Evolutionary conservation across 2,888 invertebrate genomes (phyloP), one percentile per base, ranked within the genome.

Genomic region (Ophraella communa): DNA sequence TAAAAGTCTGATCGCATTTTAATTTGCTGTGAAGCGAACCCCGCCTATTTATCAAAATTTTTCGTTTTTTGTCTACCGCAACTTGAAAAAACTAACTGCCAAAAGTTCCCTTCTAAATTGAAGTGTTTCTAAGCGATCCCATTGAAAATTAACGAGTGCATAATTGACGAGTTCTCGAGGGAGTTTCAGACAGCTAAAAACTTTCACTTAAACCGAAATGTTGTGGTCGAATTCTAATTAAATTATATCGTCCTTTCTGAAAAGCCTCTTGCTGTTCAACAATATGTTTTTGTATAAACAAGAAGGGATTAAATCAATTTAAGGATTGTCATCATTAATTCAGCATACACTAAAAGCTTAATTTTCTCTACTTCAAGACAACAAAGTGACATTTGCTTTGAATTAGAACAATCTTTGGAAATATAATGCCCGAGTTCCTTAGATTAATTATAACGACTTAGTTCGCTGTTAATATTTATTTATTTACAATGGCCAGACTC

Each of bases 81-180:
- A n/a, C n/a, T n/a, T n/a, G n/a, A n/a, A n/a, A n/a, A n/a, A n/a
- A n/a, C n/a, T 27, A 27, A 8, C 27, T 27, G 7, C 8, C 27
- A 27, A 8, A 27, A 27, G 27, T 27, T 27, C 8, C 27, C 8
- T 27, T 1, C 10, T 27, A 27, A 27, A 47, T 11, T 65, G 61
- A 70, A 70, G 65, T 67, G 68, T 66, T 65, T 60, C 67, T 44
- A 52, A 62, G 24, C 47, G 47, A 65, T 58, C 69, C 67, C 66
- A 71, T 71, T 66, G 71, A 66, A 69, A 71, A 67, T 69, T 71
- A 67, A 71, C 66, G 67, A 69, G 67, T 71, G 66, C 69, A 67
- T 71, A 71, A 71, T 71, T 69, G 66, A 69, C 67, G 67, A 65
- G 58, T 62, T 61, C 66, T 69, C 66, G 49, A 51, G 23, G 59